Evolutionary conservation across 2,888 invertebrate genomes (phyloP).

Genomic region (Dromius quadrimaculatus): DNA sequence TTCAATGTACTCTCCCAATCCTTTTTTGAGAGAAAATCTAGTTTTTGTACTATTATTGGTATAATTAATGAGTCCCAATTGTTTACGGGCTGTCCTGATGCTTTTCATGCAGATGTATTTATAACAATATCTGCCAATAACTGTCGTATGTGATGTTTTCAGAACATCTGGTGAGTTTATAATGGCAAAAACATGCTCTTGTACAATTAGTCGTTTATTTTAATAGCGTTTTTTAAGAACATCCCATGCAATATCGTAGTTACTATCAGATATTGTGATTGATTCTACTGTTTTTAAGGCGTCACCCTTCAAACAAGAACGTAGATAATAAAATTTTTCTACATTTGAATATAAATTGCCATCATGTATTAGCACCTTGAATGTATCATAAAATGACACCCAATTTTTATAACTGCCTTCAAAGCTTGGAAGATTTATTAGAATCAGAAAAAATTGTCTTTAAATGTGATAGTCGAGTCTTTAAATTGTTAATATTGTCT

Average conservation of each 20-base stretch:
- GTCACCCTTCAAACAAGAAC: constrained; percentile 14
- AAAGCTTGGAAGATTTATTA: background rate
- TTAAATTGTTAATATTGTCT: constrained; percentile 13
- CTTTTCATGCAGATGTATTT: constrained; percentile 20
- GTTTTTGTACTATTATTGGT: constrained; percentile 55
- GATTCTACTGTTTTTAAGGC: constrained; percentile 29
- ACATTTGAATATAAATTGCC: background rate
- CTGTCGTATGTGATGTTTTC: constrained; percentile 7
- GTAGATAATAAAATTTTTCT: constrained; percentile 39
- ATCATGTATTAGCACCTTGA: background rate
- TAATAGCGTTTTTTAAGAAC: constrained; percentile 51
- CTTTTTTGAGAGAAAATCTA: constrained; percentile 55
- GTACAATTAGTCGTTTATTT: constrained; percentile 52
- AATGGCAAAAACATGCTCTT: constrained; percentile 48
- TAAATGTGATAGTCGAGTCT: background rate
- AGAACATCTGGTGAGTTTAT: constrained; percentile 43
- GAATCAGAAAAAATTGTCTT: background rate
- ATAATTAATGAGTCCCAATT: constrained; percentile 56
- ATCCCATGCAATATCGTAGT: constrained; percentile 53
- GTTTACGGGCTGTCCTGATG: constrained; percentile 54
- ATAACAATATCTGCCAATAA: constrained; percentile 27
- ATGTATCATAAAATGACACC: background rate
- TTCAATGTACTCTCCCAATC: constrained; percentile 55
- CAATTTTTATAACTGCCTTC: background rate
- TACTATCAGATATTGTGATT: constrained; percentile 49